These are phyloP conservation scores for Bilobella aurantiaca DNA, from an alignment of 1,140 invertebrate genomes.

Conservation along the genomic window DNA sequence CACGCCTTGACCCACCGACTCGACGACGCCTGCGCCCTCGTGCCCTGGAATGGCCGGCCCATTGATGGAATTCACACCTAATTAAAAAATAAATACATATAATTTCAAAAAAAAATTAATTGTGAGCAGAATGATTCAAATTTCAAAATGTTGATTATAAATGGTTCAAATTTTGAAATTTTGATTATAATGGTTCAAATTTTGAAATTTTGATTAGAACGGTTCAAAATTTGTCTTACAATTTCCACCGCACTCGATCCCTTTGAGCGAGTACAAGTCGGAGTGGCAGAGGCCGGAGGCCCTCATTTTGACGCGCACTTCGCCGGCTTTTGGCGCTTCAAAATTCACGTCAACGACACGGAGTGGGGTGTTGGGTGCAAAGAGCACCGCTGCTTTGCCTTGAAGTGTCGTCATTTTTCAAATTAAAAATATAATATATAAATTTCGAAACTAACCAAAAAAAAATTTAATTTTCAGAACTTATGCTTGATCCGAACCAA, in stretches of 20 bases:
- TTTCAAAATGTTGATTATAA: too few species aligned
- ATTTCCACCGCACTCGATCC: neutral
- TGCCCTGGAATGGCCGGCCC: conserved; percentile 43
- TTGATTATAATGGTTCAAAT: too few species aligned
- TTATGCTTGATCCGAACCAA: too few species aligned
- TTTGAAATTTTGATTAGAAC: too few species aligned
- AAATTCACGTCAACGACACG: neutral
- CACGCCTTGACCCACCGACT: conserved; percentile 44
- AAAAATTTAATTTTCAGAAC: too few species aligned
- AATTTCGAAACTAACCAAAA: too few species aligned
- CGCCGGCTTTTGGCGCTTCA: neutral
- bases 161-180: too few species aligned
- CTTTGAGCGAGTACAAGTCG: neutral
- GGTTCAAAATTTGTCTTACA: neutral
- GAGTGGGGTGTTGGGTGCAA: conserved; percentile 67
- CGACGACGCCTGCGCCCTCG: conserved; percentile 46
- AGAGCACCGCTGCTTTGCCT: conserved; percentile 83
- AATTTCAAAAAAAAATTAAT: too few species aligned
- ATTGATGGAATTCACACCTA: neutral
- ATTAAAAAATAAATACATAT: too few species aligned
- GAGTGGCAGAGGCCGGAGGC: neutral
- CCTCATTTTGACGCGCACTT: neutral
- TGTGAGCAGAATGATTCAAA: too few species aligned
- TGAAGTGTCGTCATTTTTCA: conserved; percentile 54
- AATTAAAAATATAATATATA: too few species aligned